These are phyloP conservation scores for Pedetes capensis DNA, from an alignment of 2,113 vertebrate genomes.

Conservation along the genomic window DNA sequence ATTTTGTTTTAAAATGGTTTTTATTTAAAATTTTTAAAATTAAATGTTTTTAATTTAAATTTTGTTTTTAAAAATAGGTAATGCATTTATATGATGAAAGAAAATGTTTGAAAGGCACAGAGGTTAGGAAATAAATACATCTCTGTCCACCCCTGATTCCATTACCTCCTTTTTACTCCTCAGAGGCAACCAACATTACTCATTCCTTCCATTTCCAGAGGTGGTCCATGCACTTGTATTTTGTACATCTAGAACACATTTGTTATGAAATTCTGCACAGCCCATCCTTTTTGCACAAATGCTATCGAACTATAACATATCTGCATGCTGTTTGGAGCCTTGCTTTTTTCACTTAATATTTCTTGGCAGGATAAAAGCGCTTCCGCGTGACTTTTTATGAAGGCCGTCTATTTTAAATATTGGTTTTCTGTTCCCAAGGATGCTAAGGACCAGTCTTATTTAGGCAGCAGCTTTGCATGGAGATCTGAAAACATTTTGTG, in stretches of 20 bases:
- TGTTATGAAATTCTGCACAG: neutral
- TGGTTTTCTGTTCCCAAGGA: neutral
- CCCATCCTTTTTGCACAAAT: neutral
- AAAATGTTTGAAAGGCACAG: neutral
- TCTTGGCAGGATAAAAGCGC: slow-evolving; percentile 21
- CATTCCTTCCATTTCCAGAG: neutral
- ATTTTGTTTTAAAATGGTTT: neutral
- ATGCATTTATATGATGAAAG: neutral
- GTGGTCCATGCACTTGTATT: neutral
- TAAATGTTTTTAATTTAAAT: neutral
- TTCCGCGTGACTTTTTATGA: neutral
- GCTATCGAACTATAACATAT: neutral
- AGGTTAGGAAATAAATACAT: neutral
- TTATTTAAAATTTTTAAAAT: neutral
- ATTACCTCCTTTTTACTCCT: neutral
- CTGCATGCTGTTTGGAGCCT: neutral
- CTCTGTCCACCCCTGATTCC: neutral
- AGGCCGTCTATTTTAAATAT: neutral
- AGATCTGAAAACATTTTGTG: neutral
- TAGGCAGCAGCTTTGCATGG: neutral
- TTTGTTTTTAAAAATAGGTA: neutral
- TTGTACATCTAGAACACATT: neutral
- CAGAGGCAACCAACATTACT: neutral
- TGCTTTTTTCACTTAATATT: neutral
- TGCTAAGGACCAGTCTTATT: neutral